Percentiles rank a stretch among this genome's conserved stretches.
These are phyloP conservation scores for Alces alces DNA, from an alignment of 2,113 vertebrate genomes.

Conservation along the genomic window DNA sequence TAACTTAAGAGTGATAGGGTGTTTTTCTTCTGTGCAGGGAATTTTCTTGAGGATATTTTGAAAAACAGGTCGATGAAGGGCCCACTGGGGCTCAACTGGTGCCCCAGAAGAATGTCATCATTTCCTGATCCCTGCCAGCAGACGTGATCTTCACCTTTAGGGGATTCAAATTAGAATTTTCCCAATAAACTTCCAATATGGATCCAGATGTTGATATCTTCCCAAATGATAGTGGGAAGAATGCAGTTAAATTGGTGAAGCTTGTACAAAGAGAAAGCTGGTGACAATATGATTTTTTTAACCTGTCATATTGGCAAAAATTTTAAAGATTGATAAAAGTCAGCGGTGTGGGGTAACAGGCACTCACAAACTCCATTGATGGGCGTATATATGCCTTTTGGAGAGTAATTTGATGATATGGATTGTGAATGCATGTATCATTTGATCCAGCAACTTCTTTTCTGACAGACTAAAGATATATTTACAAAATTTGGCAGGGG, in stretches of 20 bases:
- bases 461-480: background rate
- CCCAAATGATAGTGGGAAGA: background rate
- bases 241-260: background rate
- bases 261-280: background rate
- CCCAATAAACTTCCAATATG: background rate
- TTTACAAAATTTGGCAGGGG: background rate
- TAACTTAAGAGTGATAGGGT: background rate
- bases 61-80: background rate
- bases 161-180: conserved; percentile 29
- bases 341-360: background rate
- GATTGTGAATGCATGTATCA: background rate
- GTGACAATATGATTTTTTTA: background rate
- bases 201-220: background rate
- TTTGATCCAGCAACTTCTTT: background rate
- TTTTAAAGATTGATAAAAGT: background rate
- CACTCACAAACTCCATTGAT: background rate
- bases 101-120: background rate
- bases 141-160: background rate
- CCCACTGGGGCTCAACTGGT: background rate
- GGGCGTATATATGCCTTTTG: background rate
- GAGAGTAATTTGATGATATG: background rate
- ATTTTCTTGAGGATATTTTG: background rate
- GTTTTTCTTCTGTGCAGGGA: background rate
- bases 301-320: background rate
- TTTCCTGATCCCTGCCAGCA: background rate